Percentiles rank a stretch among this genome's conserved stretches.
phyloP scores from a whole-genome alignment of 2,888 invertebrate genomes.

The Harpalus rufipes region DNA sequence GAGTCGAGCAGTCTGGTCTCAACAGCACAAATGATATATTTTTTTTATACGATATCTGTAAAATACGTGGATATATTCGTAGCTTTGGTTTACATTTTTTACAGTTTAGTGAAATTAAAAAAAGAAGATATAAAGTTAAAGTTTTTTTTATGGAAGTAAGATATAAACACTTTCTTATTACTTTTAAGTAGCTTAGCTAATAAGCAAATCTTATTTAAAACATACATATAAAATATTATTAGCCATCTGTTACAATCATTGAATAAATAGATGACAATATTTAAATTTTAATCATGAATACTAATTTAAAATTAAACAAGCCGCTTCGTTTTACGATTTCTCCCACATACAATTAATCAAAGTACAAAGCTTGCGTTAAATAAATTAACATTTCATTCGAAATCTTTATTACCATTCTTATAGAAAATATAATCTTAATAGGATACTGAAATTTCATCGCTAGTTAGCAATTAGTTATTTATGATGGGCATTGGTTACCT shows the following conservation, averaged over 20 bases:
- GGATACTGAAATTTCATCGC: not conserved
- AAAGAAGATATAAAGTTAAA: not conserved
- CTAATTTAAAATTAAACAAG: constrained; percentile 1
- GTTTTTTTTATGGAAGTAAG: not conserved
- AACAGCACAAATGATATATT: too few species aligned
- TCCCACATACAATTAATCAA: not conserved
- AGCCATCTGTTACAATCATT: not conserved
- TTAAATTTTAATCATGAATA: constrained; percentile 2
- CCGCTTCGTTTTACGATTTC: not conserved
- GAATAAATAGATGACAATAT: not conserved
- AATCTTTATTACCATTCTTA: not conserved
- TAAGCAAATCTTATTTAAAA: not conserved
- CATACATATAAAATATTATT: not conserved
- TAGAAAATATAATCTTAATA: not conserved
- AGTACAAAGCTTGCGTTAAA: not conserved
- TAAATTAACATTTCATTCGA: not conserved
- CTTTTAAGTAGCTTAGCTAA: not conserved
- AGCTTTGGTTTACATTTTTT: too few species aligned
- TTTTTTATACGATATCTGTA: too few species aligned
- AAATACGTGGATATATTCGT: too few species aligned
- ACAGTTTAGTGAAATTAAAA: too few species aligned
- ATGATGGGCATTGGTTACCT: too few species aligned
- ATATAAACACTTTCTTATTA: not conserved
- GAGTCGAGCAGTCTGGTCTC: too few species aligned
- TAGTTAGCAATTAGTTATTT: too few species aligned